These are phyloP conservation scores for Perdita meconis DNA, from an alignment of 2,888 invertebrate species.

Conservation along the genomic window DNA sequence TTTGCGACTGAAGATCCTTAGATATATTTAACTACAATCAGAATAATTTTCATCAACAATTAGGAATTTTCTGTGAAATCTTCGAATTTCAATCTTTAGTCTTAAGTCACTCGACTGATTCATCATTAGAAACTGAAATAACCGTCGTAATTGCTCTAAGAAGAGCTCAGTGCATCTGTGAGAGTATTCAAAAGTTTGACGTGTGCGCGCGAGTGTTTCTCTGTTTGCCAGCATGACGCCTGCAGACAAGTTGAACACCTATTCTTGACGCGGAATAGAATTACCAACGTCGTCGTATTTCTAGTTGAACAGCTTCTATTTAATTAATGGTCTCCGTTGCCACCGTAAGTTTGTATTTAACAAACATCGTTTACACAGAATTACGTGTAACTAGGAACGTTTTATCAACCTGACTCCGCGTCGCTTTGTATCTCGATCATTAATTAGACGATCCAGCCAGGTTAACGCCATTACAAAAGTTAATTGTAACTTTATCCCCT, in stretches of 20 bases:
- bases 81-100: no score
- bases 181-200: neutral
- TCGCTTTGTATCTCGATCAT: neutral
- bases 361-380: slow-evolving; percentile 22
- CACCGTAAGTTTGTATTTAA: slow-evolving; percentile 20
- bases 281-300: slow-evolving; percentile 16
- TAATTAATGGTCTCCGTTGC: slow-evolving; percentile 21
- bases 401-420: neutral
- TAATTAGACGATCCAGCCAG: slow-evolving; percentile 7
- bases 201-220: slow-evolving; percentile 8
- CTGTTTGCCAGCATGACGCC: neutral
- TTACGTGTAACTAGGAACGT: slow-evolving; percentile 7
- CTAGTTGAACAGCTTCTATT: slow-evolving; percentile 19
- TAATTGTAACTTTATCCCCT: neutral
- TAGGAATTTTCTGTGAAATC: no score
- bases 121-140: no score
- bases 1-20: no score
- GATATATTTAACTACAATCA: no score
- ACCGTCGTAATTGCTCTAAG: neutral
- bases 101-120: no score
- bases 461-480: neutral
- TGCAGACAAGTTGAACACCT: neutral
- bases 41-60: no score
- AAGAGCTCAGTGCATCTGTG: neutral
- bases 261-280: neutral